Evolutionary conservation across 2,888 invertebrate genomes (phyloP).

Genomic region (Tillus elongatus): DNA sequence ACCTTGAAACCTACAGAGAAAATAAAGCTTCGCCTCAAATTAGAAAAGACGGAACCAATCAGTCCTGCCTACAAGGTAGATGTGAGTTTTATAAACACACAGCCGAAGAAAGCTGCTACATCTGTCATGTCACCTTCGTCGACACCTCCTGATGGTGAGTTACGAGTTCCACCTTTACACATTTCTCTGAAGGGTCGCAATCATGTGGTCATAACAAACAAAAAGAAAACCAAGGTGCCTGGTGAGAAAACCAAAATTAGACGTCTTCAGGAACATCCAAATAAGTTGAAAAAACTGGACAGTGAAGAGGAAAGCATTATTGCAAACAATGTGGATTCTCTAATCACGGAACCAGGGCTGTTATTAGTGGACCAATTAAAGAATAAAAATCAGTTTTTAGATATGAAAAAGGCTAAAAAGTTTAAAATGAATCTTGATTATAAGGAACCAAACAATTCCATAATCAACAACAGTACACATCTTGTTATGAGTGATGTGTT

Average conservation of each 20-base stretch:
- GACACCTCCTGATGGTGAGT: conserved; percentile 42
- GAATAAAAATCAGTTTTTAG: conserved; percentile 17
- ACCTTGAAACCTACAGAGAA: conserved; percentile 53
- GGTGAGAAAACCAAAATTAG: conserved; percentile 13
- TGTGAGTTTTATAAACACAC: conserved; percentile 60
- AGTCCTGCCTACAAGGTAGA: conserved; percentile 74
- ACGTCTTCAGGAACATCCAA: not conserved
- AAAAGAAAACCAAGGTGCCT: conserved; percentile 43
- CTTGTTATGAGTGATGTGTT: not conserved
- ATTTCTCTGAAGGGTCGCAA: conserved; percentile 78
- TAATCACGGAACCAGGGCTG: conserved; percentile 20
- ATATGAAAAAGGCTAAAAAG: conserved; percentile 31
- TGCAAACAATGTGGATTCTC: conserved; percentile 31
- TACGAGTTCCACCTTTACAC: conserved; percentile 79
- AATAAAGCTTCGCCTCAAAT: conserved; percentile 70
- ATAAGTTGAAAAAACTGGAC: conserved; percentile 15
- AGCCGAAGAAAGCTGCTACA: conserved; percentile 41
- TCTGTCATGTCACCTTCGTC: conserved; percentile 9
- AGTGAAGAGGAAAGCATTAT: conserved; percentile 23
- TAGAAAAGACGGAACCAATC: conserved; percentile 75
- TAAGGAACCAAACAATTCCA: conserved; percentile 20
- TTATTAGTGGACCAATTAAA: conserved; percentile 17
- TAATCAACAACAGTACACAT: conserved; percentile 1
- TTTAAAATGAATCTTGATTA: conserved; percentile 32
- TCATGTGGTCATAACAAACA: conserved; percentile 74